These are phyloP conservation scores for Copsychus sechellarum DNA, from an alignment of 2,113 vertebrate genomes.

Conservation along the genomic window DNA sequence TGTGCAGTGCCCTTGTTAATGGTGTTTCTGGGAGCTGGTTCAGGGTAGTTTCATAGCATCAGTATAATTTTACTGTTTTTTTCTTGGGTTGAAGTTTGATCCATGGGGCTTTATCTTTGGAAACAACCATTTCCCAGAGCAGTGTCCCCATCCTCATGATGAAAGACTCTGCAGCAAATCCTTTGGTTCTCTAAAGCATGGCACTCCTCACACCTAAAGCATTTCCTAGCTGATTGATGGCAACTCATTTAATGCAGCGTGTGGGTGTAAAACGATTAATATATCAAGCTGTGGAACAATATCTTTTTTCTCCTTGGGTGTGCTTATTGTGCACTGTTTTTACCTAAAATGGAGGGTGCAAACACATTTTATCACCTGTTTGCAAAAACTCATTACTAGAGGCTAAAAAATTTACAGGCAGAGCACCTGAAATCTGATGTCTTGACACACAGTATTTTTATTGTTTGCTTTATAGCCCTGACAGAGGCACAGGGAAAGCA, in stretches of 20 bases:
- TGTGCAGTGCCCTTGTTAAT: neutral
- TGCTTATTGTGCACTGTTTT: neutral
- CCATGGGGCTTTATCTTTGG: constrained; percentile 29
- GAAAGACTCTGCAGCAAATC: constrained; percentile 12
- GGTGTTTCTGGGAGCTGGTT: constrained; percentile 14
- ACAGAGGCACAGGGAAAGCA: neutral
- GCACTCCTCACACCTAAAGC: neutral
- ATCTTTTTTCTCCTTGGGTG: neutral
- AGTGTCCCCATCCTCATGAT: neutral
- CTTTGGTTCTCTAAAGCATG: neutral
- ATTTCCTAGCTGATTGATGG: constrained; percentile 25
- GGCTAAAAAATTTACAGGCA: constrained; percentile 21
- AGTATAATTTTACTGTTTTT: constrained; percentile 13
- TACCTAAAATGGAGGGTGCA: neutral
- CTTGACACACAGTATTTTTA: neutral
- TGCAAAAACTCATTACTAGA: constrained; percentile 43
- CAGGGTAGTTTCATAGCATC: neutral
- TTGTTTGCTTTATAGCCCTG: neutral
- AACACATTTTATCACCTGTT: constrained; percentile 39
- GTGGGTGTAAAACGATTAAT: constrained; percentile 36
- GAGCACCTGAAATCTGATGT: neutral
- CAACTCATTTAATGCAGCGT: neutral
- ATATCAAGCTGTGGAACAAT: neutral
- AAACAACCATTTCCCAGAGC: constrained; percentile 6
- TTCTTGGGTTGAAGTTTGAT: constrained; percentile 1